Evolutionary conservation across 2,888 invertebrate genomes (phyloP), one percentile per base, ranked within the genome.

Genomic region (Caenorhabditis auriculariae): DNA sequence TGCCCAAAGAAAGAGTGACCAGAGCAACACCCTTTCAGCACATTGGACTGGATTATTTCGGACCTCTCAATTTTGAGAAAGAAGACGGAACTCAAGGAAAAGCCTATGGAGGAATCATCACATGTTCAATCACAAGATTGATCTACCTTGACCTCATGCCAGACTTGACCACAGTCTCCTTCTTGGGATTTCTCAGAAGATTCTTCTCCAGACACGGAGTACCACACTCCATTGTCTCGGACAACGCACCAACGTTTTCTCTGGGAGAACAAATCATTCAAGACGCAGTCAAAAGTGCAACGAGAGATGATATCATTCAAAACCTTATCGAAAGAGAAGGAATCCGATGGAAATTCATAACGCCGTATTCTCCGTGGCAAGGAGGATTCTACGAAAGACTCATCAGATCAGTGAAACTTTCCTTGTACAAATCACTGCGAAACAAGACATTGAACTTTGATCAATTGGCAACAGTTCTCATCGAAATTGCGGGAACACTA

Each of bases 231-330:
- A 73, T 72, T 21, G 12, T 46, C 2, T 77, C 76, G 19, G 83
- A 84, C 50, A 83, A 83, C 54, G 82, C 82, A 0, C 77, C 76
- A 0, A 83, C 82, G 58, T 84, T 84, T 60, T 68, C 74, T 1
- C 78, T 82, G 1, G 62, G 79, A 0, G 64, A 66, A 3, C 83
- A 78, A 63, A 49, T 54, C n/a, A 19, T 53, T 9, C 27, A 41
- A 9, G 42, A 28, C 2, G 12, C 38, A 15, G 21, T n/a, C n/a
- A 12, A 49, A 21, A 27, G 12, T n/a, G 1, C 21, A 15, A n/a
- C 6, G n/a, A 23, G 27, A 17, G 9, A 28, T 5, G 23, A 41
- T 4, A 42, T 50, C 9, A 35, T 17, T 21, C 4, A 23, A 2
- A 15, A 37, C 23, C 27, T 12, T 23, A 43, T 24, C 27, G 51